A percentile compares a stretch with the other conserved stretches of the same genome.
Conservation (phyloP, 2,113 vertebrate species). For the Prochilodus magdalenae region DNA sequence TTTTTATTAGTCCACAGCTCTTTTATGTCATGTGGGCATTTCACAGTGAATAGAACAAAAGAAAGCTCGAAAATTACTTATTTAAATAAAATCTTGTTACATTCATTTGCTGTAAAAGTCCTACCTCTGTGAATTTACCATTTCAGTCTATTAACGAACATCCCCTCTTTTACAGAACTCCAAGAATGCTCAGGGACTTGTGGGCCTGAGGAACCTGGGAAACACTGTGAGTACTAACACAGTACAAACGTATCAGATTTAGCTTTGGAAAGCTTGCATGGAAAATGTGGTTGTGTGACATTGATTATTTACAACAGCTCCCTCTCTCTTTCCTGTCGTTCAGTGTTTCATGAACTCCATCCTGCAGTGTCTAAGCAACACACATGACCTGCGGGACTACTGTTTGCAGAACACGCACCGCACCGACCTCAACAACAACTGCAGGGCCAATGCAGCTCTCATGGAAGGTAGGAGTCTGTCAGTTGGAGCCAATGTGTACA, state of each 20-base stretch:
- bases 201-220: slow-evolving; percentile 92
- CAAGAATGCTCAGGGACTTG: slow-evolving; percentile 90
- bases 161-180: slow-evolving; percentile 78
- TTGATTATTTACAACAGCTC: background rate
- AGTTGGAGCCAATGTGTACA: background rate
- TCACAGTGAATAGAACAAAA: too few relatives aligned
- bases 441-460: slow-evolving; percentile 80
- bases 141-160: background rate
- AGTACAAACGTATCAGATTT: background rate
- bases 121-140: background rate
- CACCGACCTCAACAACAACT: slow-evolving; percentile 85
- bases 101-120: too few relatives aligned
- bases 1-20: too few relatives aligned
- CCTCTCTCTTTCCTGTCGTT: slow-evolving; percentile 45
- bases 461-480: slow-evolving; percentile 83
- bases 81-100: too few relatives aligned
- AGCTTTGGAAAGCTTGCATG: background rate
- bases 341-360: slow-evolving; percentile 99
- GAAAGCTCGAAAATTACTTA: too few relatives aligned
- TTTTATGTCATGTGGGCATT: too few relatives aligned
- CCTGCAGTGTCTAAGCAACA: slow-evolving; percentile 96
- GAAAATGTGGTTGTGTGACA: background rate
- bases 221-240: slow-evolving; percentile 87
- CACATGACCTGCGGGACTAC: slow-evolving; percentile 91
- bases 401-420: slow-evolving; percentile 87